A percentile compares a stretch with the other conserved stretches of the same genome.
Evolutionary conservation across 2,797 vertebrate genomes (phyloP).

Genomic region (Lepus oiostolus): DNA sequence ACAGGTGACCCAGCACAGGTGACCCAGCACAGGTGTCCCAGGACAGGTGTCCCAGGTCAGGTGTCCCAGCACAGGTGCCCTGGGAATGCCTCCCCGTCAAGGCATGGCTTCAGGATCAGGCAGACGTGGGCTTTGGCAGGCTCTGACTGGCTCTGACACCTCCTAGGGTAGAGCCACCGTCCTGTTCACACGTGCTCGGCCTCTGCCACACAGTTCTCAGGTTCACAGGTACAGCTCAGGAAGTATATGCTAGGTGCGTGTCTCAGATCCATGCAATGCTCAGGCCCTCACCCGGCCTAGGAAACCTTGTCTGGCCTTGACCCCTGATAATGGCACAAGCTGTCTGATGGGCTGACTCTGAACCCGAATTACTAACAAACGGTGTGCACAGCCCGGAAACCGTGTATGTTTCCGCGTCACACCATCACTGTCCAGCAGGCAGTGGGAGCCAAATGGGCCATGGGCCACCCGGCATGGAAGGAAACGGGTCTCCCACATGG

Average conservation of each 20-base stretch:
- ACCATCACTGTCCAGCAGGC: background rate
- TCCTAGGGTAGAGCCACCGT: background rate
- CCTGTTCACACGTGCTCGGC: background rate
- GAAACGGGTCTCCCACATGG: too few species aligned
- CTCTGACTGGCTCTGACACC: background rate
- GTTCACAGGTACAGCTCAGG: background rate
- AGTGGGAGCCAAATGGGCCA: too few species aligned
- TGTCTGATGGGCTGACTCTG: background rate
- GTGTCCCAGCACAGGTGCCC: background rate
- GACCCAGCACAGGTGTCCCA: too few species aligned
- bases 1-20: too few species aligned
- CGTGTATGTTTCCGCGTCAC: background rate
- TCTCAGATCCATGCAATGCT: background rate
- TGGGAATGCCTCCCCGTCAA: background rate
- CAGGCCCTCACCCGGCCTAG: background rate
- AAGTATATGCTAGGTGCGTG: background rate
- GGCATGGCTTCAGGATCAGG: background rate
- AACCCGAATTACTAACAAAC: background rate
- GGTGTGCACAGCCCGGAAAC: background rate
- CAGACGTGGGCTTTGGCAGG: background rate
- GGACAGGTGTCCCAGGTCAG: background rate
- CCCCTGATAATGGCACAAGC: background rate
- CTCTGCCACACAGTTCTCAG: background rate
- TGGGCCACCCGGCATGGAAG: too few species aligned
- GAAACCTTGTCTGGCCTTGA: background rate